Evolutionary conservation across 2,797 vertebrate species (phyloP).

Genomic region (Epinephelus malabaricus): DNA sequence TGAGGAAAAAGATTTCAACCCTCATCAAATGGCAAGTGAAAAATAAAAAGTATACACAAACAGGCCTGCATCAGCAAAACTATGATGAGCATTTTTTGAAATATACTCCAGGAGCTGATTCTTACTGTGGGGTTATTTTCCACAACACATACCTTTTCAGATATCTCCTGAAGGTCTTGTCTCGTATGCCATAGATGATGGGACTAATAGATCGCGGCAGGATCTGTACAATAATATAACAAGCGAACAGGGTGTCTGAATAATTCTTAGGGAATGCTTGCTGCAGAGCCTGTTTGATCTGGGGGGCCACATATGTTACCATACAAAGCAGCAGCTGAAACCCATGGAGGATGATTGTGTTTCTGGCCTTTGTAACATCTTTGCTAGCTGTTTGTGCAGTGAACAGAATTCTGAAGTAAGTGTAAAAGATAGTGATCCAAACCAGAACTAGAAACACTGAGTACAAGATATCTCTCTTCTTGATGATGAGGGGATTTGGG

Average conservation of each 20-base stretch:
- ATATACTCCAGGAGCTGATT: too few relatives aligned
- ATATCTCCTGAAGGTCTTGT: slow-evolving; percentile 62
- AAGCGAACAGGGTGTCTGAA: slow-evolving; percentile 36
- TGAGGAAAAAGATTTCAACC: too few relatives aligned
- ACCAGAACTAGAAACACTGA: slow-evolving; percentile 63
- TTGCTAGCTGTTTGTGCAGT: slow-evolving; percentile 61
- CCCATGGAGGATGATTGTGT: slow-evolving; percentile 75
- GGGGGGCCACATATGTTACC: slow-evolving; percentile 18
- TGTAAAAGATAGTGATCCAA: slow-evolving; percentile 78
- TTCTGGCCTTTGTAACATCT: slow-evolving; percentile 74
- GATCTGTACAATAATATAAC: slow-evolving; percentile 51
- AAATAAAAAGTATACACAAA: too few relatives aligned
- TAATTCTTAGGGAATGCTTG: slow-evolving; percentile 32
- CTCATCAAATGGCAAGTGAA: too few relatives aligned
- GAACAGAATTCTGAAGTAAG: slow-evolving; percentile 77
- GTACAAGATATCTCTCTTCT: slow-evolving; percentile 62
- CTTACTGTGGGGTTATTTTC: neutral
- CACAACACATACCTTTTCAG: slow-evolving; percentile 44
- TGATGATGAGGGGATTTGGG: slow-evolving; percentile 33
- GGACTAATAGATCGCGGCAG: slow-evolving; percentile 67
- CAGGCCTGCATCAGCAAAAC: too few relatives aligned
- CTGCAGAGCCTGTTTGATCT: slow-evolving; percentile 15
- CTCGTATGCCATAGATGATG: slow-evolving; percentile 67
- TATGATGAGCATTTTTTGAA: too few relatives aligned
- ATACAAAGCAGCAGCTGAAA: slow-evolving; percentile 65